Base-by-base conservation (phyloP, 1,140 invertebrate genomes). In the Patella vulgata region DNA sequence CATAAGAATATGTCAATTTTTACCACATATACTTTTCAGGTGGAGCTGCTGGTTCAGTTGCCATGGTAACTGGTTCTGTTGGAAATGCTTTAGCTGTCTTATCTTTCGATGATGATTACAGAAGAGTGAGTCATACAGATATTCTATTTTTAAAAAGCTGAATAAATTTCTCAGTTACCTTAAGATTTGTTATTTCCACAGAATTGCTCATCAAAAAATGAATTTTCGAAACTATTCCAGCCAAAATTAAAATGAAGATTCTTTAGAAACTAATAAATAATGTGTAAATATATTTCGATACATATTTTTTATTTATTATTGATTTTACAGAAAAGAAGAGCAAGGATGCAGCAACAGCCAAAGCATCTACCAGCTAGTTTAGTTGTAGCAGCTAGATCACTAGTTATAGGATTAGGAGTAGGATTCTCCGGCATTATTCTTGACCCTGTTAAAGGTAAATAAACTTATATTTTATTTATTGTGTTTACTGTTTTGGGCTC, bases 381-480 rank as follows among this genome's bases (percentile, higher is more conserved):
- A 23, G 70, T 87, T 25, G 77, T 85, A 40, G 87, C 87, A 1
- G 86, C 87, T 62, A 86, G 86, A 68, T 88, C 85, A 0, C 89
- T 90, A 78, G 86, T 88, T 5, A 87, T 90, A 53, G 89, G 90
- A 25, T 87, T 91, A 1, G 87, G 88, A 21, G 77, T 91, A 1
- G 90, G 90, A 21, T 82, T 91, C 3, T 89, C 89, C 2, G 91
- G 90, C 9, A 85, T 91, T 27, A 86, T 91, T 12, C 87, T 90
- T 2, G 88, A 90, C 67, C 90, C 89, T 28, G 83, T 88, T 30
- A 87, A 88, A 77, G 90, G 90, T 91, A 79, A 85, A 39, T 40
- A 12, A 25, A 46, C 25, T 48, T 48, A 1, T 46, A 14, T 36
- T 23, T 23, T 48, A 28, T 28, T 14, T 30, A 3, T 0, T 21